Percentiles rank a stretch among this genome's conserved stretches.
phyloP scores from a whole-genome alignment of 2,113 vertebrate genomes.

The Noturus placidus region DNA sequence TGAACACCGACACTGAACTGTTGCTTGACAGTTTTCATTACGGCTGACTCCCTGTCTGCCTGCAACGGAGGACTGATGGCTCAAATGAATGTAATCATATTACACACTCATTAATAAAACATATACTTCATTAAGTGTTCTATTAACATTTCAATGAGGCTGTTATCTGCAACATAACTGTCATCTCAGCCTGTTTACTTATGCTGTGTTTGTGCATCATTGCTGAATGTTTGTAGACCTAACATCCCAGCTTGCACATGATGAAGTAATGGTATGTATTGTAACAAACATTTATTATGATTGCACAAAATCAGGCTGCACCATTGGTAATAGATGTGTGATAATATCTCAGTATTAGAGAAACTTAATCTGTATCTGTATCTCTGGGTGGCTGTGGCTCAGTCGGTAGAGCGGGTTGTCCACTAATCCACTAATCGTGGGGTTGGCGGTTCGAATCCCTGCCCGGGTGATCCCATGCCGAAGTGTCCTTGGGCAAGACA shows the following conservation, averaged over 20 bases:
- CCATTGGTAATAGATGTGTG: neutral
- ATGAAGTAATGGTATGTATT: neutral
- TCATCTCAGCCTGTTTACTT: conserved; percentile 57
- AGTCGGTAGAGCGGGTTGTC: no score
- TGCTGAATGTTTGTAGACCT: neutral
- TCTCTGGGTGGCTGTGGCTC: no score
- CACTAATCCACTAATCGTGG: no score
- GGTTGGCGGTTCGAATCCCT: no score
- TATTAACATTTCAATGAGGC: conserved; percentile 66
- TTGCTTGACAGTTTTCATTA: conserved; percentile 54
- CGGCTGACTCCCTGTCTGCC: conserved; percentile 52
- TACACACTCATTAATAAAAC: conserved; percentile 72
- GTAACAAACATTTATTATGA: neutral
- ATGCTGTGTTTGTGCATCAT: conserved; percentile 18
- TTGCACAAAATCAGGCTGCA: neutral
- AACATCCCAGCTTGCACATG: neutral
- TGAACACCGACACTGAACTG: conserved; percentile 12
- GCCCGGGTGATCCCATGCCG: no score
- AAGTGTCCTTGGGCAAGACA: no score
- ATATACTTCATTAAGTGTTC: conserved; percentile 69
- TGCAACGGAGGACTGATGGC: conserved; percentile 65
- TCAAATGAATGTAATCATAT: conserved; percentile 71
- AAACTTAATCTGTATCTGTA: no score
- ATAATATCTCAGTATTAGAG: neutral
- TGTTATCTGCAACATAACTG: conserved; percentile 59